Evolutionary conservation across 2,888 invertebrate species (phyloP), one percentile per base, ranked within the genome.

Genomic region (Eupithecia exiguata): DNA sequence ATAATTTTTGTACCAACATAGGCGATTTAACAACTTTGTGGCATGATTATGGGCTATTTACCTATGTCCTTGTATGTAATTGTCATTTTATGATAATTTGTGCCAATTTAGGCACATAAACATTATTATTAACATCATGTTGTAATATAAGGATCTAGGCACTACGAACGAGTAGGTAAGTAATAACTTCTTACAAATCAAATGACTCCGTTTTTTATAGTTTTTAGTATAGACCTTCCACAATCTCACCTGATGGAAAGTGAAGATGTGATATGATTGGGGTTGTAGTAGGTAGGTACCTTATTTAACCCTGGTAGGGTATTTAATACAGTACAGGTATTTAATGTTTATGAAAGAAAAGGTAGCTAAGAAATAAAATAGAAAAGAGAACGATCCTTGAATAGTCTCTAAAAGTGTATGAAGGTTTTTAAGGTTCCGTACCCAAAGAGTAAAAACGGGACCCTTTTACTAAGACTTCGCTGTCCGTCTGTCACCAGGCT

Each of bases 31-130:
- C 58, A 14, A 25, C 14, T 58, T 1, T 14, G 58, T 25, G 58
- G 58, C 25, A 58, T 58, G 25, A 58, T 58, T 58, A 25, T 58
- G 25, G 58, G 58, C 25, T 58, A 58, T 25, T 25, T 58, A 25
- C 25, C 25, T 58, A 25, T 25, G 58, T 58, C 58, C 58, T 58
- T 58, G 58, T 25, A 25, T 58, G 25, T 58, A 58, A 58, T 58
- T 58, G 58, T 58, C 58, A 58, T 58, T 12, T 25, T 25, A 58
- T 53, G 49, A 53, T 21, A 58, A 58, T 58, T 58, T 58, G 58
- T 73, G 71, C 65, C 70, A 77, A 68, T 75, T 74, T 68, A 43
- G n/a, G 21, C 53, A 40, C 30, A 58, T 58, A 58, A 58, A 58
- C 58, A 58, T 58, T 58, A 58, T 58, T 25, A 58, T 58, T 58